Evolutionary conservation across 2,797 vertebrate genomes (phyloP), one percentile per base, ranked within the genome.

Genomic region (Botia kubotai): DNA sequence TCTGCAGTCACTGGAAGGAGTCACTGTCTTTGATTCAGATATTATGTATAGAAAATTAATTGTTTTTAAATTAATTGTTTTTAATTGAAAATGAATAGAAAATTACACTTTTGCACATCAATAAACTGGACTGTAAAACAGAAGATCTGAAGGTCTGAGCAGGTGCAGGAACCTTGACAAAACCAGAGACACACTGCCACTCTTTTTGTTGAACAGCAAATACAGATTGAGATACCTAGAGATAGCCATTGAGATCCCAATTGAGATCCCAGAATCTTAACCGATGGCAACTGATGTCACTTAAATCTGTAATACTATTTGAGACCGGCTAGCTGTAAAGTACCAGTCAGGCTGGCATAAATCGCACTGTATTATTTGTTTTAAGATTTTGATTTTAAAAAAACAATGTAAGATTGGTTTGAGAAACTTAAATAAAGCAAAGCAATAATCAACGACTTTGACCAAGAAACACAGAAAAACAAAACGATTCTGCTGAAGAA

Each of bases 281-380:
- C 53, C 46, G 21, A 19, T 33, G 19, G 57, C 55, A 26, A 67
- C 36, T 65, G 53, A 67, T 39, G 50, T 48, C 11, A 77, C 48
- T 69, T 77, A 69, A 69, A 77, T 77, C n/a, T 43, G 23, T 66
- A 26, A 77, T 33, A 77, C 43, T 60, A 33, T 77, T 19, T 14
- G 23, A 17, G 58, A 69, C 16, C 16, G 21, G 65, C 36, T 26
- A 57, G 33, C 50, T 29, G 11, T 58, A 29, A 77, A 68, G 55
- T n/a, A 52, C 46, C 52, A 75, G 7, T 53, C 48, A 68, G 66
- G 57, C 58, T 69, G 39, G 39, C 2, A 77, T 13, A 23, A 17
- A 55, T 39, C 17, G n/a, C 21, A 26, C 36, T 29, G 2, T 19
- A 16, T 46, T 46, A 36, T 33, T 58, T 13, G 14, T n/a, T 46